phyloP scores from a whole-genome alignment of 2,888 invertebrate genomes.

The Lamellibrachia satsuma region DNA sequence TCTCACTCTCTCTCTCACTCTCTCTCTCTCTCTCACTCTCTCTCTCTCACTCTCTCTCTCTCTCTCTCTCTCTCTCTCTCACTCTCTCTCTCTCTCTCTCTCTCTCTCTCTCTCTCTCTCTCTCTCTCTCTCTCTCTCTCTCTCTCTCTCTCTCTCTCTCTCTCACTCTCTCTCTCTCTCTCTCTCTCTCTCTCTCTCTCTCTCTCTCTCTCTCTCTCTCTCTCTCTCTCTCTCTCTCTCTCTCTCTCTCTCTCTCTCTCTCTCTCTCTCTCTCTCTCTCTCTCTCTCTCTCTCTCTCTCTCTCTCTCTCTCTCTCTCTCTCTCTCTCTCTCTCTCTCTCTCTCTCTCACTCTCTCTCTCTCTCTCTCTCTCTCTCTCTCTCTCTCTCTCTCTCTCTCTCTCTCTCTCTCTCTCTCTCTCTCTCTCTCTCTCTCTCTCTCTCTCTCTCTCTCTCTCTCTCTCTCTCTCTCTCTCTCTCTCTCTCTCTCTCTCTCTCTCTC shows the following conservation, averaged over 20 bases:
- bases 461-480: too few relatives aligned
- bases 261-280: slow-evolving; percentile 34
- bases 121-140: slow-evolving; percentile 32
- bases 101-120: slow-evolving; percentile 38
- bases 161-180: slow-evolving; percentile 33
- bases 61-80: slow-evolving; percentile 33
- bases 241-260: slow-evolving; percentile 35
- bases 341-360: too few relatives aligned
- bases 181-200: slow-evolving; percentile 31
- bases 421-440: too few relatives aligned
- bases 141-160: slow-evolving; percentile 35
- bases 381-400: too few relatives aligned
- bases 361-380: too few relatives aligned
- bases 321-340: too few relatives aligned
- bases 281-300: slow-evolving; percentile 31
- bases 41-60: slow-evolving; percentile 35
- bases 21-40: slow-evolving; percentile 34
- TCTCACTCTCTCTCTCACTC: slow-evolving; percentile 33
- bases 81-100: slow-evolving; percentile 35
- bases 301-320: neutral
- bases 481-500: too few relatives aligned
- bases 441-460: too few relatives aligned
- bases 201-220: slow-evolving; percentile 36
- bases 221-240: slow-evolving; percentile 32
- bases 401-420: too few relatives aligned